Evolutionary conservation across 2,888 invertebrate species (phyloP).

Genomic region (Hedya salicella): DNA sequence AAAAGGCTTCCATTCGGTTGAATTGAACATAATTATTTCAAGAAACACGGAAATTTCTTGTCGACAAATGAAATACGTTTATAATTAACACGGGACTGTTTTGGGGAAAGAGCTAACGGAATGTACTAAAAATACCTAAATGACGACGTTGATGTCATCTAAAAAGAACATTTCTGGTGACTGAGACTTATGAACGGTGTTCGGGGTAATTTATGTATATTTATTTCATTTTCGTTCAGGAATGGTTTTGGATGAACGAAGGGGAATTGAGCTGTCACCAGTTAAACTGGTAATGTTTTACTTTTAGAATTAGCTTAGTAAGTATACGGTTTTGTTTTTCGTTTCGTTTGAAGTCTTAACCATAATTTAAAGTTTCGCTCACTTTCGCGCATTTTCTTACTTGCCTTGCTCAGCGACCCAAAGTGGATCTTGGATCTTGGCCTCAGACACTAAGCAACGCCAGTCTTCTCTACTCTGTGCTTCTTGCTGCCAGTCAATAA

Average conservation of each 20-base stretch:
- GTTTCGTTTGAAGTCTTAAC: too few relatives aligned
- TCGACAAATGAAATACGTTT: conserved; percentile 25
- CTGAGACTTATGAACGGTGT: conserved; percentile 38
- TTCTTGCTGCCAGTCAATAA: too few relatives aligned
- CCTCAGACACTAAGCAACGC: too few relatives aligned
- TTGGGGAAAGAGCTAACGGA: conserved; percentile 38
- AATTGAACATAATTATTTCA: conserved; percentile 2
- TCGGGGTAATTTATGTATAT: conserved; percentile 32
- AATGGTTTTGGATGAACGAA: conserved; percentile 20
- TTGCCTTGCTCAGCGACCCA: too few relatives aligned
- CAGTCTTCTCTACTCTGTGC: too few relatives aligned
- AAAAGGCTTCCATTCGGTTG: not conserved
- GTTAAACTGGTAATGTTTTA: not conserved
- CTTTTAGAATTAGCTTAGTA: not conserved
- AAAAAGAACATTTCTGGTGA: conserved; percentile 43
- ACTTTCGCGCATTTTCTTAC: too few relatives aligned
- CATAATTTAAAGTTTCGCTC: too few relatives aligned
- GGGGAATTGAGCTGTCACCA: conserved; percentile 32
- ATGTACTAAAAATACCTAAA: conserved; percentile 41
- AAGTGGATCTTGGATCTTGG: too few relatives aligned
- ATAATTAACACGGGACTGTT: conserved; percentile 25
- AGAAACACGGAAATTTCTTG: conserved; percentile 16
- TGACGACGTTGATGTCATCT: conserved; percentile 42
- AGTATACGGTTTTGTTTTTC: too few relatives aligned
- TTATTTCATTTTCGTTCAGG: conserved; percentile 28